These are phyloP conservation scores for Xenentodon cancila DNA, from an alignment of 2,797 vertebrate genomes.

Conservation along the genomic window DNA sequence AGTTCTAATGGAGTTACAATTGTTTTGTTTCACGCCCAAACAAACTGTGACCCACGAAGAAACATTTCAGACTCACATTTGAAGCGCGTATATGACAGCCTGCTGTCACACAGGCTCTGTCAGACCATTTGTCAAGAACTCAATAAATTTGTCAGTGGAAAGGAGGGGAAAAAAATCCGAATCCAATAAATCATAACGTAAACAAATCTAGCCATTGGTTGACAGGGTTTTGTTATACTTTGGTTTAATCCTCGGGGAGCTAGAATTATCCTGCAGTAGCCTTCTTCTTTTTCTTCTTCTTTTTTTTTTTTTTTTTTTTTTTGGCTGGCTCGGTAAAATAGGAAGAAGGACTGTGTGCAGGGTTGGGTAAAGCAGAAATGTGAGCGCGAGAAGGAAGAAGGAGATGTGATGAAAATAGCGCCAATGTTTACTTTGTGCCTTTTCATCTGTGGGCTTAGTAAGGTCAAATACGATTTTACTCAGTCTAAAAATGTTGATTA, in stretches of 20 bases:
- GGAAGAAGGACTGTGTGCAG: constrained; percentile 20
- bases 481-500: neutral
- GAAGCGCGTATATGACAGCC: constrained; percentile 47
- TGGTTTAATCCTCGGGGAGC: constrained; percentile 61
- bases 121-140: constrained; percentile 69
- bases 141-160: constrained; percentile 68
- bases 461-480: too few species aligned
- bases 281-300: too few species aligned
- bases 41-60: constrained; percentile 11
- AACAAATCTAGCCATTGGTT: constrained; percentile 68
- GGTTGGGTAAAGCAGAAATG: constrained; percentile 6
- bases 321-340: constrained; percentile 45
- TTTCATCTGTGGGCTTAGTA: neutral
- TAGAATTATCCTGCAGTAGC: constrained; percentile 67
- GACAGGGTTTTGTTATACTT: constrained; percentile 72
- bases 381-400: constrained; percentile 8
- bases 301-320: constrained; percentile 15
- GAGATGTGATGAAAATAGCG: constrained; percentile 3
- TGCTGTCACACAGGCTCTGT: constrained; percentile 54
- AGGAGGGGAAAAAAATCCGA: constrained; percentile 27
- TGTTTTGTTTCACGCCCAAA: constrained; percentile 1
- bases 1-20: constrained; percentile 14
- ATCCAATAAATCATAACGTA: constrained; percentile 76
- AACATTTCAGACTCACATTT: constrained; percentile 47
- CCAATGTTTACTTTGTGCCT: neutral